Evolutionary conservation across 2,113 vertebrate genomes (phyloP), one percentile per base, ranked within the genome.

Genomic region (Nothobranchius furzeri): DNA sequence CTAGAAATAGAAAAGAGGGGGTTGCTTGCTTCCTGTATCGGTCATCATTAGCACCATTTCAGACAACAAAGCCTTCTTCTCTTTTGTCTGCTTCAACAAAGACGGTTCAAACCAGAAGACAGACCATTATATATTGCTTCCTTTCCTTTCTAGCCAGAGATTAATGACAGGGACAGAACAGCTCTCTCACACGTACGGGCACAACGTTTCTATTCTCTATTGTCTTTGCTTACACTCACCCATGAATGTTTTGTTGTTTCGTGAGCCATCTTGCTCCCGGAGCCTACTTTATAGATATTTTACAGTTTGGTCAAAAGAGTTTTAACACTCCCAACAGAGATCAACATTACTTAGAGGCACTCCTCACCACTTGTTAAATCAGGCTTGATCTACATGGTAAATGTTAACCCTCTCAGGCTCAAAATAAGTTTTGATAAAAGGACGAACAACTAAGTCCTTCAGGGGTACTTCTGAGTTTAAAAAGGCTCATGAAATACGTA

Each of bases 51-150:
- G 76, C 70, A 59, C 49, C 63, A 17, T 52, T 74, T 78, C 72
- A 67, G 79, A 69, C 68, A 79, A 85, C 81, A 82, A 69, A 88
- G 74, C 79, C 57, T n/a, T 61, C 52, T 25, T 60, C 43, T 52
- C 75, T 84, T 87, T 88, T 91, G 89, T 88, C 85, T 78, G 63
- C 75, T 25, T 30, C 43, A 84, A 87, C 86, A 91, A 91, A 86
- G 82, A 85, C 61, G 58, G 85, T 68, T 81, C 65, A 75, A 85
- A 80, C 73, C 75, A 62, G 73, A 87, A 20, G 78, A 72, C 72
- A 36, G 73, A 50, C 71, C n/a, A 60, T 85, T 83, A 79, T 68
- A 66, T 78, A 85, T 81, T 40, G 67, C 84, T 89, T 89, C 89
- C 88, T 87, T 68, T 81, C 62, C 61, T 70, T 79, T 56, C 37